Percentiles rank a stretch among this genome's conserved stretches.
phyloP scores from a whole-genome alignment of 2,113 vertebrate genomes.

The Pica pica region DNA sequence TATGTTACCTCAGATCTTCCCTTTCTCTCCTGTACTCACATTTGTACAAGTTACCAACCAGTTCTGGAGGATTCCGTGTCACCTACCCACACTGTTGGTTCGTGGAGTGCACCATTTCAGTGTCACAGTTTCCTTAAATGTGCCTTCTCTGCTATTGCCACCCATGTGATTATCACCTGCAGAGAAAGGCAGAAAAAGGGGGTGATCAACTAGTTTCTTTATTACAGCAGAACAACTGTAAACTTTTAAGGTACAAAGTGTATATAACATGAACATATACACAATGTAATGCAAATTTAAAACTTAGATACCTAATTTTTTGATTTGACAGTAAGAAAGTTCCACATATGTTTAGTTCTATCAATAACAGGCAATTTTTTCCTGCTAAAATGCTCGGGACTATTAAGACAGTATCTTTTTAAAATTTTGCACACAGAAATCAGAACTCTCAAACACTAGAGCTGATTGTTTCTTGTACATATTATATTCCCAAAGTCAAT shows the following conservation, averaged over 20 bases:
- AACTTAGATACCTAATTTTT: not conserved
- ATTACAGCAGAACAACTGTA: not conserved
- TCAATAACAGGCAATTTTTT: not conserved
- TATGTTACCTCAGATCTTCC: not conserved
- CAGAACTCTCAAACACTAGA: not conserved
- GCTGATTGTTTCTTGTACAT: not conserved
- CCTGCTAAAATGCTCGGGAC: not conserved
- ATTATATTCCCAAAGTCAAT: not conserved
- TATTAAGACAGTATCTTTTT: not conserved
- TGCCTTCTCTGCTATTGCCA: slow-evolving; percentile 85
- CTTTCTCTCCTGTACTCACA: not conserved
- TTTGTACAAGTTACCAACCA: not conserved
- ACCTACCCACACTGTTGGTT: slow-evolving; percentile 93
- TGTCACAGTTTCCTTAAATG: slow-evolving; percentile 92
- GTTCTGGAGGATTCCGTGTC: not conserved
- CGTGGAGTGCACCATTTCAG: slow-evolving; percentile 98
- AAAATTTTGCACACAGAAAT: not conserved
- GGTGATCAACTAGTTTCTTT: not conserved
- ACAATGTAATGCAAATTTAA: not conserved
- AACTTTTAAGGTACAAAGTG: not conserved
- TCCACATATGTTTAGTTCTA: not conserved
- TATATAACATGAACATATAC: not conserved
- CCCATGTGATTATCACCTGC: slow-evolving; percentile 86
- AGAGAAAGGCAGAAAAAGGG: not conserved
- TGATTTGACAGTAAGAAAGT: not conserved